Percentiles rank a stretch among this genome's conserved stretches.
These are phyloP conservation scores for Pseudomyrmex cubaensis DNA, from an alignment of 1,140 invertebrate species.

Conservation along the genomic window DNA sequence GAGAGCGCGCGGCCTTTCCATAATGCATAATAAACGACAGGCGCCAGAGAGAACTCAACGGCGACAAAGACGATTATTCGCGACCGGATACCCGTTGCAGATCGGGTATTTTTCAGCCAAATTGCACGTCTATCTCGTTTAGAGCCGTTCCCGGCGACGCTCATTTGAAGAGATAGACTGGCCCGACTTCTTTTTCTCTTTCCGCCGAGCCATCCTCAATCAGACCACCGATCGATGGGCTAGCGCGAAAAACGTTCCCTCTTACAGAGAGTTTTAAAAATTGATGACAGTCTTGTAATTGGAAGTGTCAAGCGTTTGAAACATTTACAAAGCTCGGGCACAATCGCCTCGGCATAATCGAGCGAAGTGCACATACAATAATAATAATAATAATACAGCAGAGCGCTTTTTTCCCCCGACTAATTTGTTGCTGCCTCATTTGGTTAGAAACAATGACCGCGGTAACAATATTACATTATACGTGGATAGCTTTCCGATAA, in stretches of 20 bases:
- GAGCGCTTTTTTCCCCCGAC: not conserved
- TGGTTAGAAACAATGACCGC: not conserved
- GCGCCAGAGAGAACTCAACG: constrained; percentile 59
- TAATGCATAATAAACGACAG: constrained; percentile 69
- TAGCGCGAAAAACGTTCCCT: not conserved
- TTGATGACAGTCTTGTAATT: constrained; percentile 12
- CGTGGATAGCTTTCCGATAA: no score
- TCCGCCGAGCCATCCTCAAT: not conserved
- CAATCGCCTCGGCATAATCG: not conserved
- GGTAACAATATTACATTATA: not conserved
- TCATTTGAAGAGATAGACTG: constrained; percentile 35
- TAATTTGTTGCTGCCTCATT: not conserved
- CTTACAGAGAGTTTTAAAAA: constrained; percentile 12
- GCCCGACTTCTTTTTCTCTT: constrained; percentile 12
- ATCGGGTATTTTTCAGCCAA: constrained; percentile 34
- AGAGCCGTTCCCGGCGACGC: constrained; percentile 14
- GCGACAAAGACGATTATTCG: constrained; percentile 36
- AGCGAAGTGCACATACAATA: not conserved
- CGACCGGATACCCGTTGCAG: not conserved
- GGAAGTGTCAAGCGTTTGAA: constrained; percentile 17
- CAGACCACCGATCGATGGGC: constrained; percentile 16
- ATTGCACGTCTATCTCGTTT: constrained; percentile 38
- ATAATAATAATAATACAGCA: no score
- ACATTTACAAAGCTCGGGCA: not conserved
- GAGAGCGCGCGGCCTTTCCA: constrained; percentile 52